phyloP scores from a whole-genome alignment of 2,888 invertebrate species.

The Creontiades dilutus region DNA sequence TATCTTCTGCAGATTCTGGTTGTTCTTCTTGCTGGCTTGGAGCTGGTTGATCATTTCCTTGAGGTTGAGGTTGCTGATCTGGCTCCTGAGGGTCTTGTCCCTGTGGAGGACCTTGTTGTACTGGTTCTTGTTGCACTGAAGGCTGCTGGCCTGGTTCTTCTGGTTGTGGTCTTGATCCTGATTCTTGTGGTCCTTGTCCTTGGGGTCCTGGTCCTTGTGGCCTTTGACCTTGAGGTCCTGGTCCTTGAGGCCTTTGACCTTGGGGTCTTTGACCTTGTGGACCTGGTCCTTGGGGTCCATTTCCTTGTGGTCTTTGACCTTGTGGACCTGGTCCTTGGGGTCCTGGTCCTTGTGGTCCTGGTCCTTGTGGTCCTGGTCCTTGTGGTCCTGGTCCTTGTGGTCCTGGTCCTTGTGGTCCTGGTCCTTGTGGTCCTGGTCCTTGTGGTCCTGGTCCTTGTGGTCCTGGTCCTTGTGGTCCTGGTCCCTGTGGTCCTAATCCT shows the following conservation, averaged over 20 bases:
- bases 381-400: not conserved
- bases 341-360: not conserved
- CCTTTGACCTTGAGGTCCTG: not conserved
- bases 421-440: conserved; percentile 16
- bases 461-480: conserved; percentile 34
- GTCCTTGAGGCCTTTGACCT: not conserved
- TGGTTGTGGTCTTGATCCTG: conserved; percentile 2
- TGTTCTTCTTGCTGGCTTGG: not conserved
- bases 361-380: not conserved
- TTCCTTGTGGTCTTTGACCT: not conserved
- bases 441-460: conserved; percentile 35
- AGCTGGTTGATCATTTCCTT: not conserved
- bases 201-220: not conserved
- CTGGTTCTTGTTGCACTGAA: not conserved
- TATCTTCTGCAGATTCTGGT: not conserved
- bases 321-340: not conserved
- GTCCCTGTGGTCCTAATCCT: conserved; percentile 15
- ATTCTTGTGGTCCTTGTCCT: not conserved
- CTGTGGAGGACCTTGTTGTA: not conserved
- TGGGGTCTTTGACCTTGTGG: not conserved
- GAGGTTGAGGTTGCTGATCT: not conserved
- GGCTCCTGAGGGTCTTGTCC: not conserved
- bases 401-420: not conserved
- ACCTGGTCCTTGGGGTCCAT: conserved; percentile 5
- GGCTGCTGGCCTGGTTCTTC: not conserved